These are phyloP conservation scores for Resseliella maxima DNA, from an alignment of 2,888 invertebrate genomes.

Conservation along the genomic window DNA sequence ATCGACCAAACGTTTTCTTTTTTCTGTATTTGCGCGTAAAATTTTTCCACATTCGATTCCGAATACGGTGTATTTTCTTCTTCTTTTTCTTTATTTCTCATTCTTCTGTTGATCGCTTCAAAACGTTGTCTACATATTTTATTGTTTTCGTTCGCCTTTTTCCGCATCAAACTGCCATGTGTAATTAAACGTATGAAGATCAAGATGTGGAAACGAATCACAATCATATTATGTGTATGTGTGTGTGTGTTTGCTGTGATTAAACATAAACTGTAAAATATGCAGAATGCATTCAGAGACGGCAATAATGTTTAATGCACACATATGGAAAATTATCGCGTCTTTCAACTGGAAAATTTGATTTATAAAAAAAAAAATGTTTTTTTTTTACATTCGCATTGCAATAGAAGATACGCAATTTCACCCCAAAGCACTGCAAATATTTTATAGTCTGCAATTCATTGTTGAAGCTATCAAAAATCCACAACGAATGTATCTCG, in stretches of 20 bases:
- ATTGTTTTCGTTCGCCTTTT: slow-evolving; percentile 48
- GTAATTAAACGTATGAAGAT: slow-evolving; percentile 19
- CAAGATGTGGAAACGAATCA: slow-evolving; percentile 27
- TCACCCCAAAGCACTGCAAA: slow-evolving; percentile 16
- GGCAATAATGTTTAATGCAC: neutral
- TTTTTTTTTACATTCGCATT: neutral
- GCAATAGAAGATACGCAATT: slow-evolving; percentile 45
- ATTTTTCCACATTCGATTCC: slow-evolving; percentile 31
- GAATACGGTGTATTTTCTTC: neutral
- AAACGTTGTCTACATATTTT: slow-evolving; percentile 24
- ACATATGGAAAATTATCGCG: neutral
- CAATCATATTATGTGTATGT: neutral
- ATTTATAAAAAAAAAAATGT: neutral
- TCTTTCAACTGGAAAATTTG: neutral
- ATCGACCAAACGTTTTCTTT: neutral
- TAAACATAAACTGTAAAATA: too few relatives aligned
- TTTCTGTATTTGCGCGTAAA: neutral
- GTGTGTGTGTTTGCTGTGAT: too few relatives aligned
- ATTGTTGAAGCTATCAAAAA: slow-evolving; percentile 23
- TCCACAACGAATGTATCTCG: neutral
- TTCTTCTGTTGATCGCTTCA: slow-evolving; percentile 8
- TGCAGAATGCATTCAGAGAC: neutral
- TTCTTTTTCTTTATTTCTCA: neutral
- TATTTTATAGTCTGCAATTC: slow-evolving; percentile 7
- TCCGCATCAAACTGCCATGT: neutral